Evolutionary conservation across 2,113 vertebrate genomes (phyloP).

Genomic region (Hippocampus zosterae): DNA sequence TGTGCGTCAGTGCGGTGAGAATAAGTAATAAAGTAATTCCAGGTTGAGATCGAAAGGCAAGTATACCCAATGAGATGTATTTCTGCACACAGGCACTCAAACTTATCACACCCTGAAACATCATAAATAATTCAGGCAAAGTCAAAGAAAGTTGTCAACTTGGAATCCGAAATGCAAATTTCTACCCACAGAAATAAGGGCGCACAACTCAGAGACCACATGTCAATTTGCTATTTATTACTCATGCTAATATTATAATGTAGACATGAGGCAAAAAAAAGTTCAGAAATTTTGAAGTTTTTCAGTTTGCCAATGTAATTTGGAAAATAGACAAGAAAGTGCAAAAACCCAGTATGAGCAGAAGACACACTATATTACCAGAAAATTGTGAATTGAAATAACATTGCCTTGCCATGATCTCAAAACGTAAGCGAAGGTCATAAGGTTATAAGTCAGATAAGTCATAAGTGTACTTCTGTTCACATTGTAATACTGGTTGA

Average conservation of each 20-base stretch:
- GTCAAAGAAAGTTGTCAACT: neutral
- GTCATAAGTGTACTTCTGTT: too few relatives aligned
- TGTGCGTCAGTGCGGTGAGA: neutral
- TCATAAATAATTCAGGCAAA: neutral
- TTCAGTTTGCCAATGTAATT: neutral
- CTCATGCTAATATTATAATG: neutral
- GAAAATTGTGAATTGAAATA: neutral
- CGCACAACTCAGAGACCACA: conserved; percentile 16
- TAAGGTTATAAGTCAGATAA: too few relatives aligned
- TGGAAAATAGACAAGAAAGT: neutral
- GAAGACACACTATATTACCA: neutral
- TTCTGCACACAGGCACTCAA: neutral
- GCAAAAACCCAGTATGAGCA: neutral
- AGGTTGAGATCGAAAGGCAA: neutral
- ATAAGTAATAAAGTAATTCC: neutral
- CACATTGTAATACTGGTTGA: too few relatives aligned
- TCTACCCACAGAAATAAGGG: conserved; percentile 23
- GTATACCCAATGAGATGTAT: neutral
- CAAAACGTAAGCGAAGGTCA: too few relatives aligned
- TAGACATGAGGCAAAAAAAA: neutral
- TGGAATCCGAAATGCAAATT: conserved; percentile 11
- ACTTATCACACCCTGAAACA: neutral
- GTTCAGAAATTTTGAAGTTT: neutral
- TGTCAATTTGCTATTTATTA: neutral
- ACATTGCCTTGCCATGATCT: too few relatives aligned